phyloP scores from a whole-genome alignment of 2,888 invertebrate genomes.

The Schizotus pectinicornis region DNA sequence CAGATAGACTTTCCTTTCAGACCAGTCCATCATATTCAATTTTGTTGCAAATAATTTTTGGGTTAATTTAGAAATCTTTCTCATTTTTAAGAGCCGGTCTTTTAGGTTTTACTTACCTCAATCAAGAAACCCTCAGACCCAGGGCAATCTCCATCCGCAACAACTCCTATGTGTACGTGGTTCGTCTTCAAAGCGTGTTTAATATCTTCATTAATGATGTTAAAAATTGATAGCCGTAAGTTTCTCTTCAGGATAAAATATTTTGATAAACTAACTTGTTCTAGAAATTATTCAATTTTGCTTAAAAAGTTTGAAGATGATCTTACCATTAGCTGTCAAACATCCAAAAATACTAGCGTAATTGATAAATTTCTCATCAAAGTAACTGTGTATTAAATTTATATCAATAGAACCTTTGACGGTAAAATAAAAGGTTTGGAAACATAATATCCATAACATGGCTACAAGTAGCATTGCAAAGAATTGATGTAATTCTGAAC shows the following conservation, averaged over 20 bases:
- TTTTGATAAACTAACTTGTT: constrained; percentile 7
- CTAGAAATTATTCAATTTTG: neutral
- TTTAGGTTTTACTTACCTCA: constrained; percentile 28
- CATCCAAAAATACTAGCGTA: constrained; percentile 36
- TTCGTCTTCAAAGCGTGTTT: constrained; percentile 20
- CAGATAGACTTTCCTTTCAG: no score
- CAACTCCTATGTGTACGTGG: constrained; percentile 38
- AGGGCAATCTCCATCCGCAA: constrained; percentile 42
- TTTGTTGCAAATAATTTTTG: no score
- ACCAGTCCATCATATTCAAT: no score
- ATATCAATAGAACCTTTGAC: constrained; percentile 26
- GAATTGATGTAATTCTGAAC: neutral
- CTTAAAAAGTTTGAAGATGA: neutral
- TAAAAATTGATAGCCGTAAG: constrained; percentile 26
- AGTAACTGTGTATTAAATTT: constrained; percentile 34
- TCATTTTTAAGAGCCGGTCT: no score
- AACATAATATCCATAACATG: no score
- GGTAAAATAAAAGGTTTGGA: no score
- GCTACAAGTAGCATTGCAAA: neutral
- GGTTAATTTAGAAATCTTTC: no score
- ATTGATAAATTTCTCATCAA: constrained; percentile 34
- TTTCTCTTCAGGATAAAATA: constrained; percentile 2
- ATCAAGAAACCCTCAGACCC: constrained; percentile 31
- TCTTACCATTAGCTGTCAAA: constrained; percentile 32
- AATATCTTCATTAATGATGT: constrained; percentile 10